A percentile compares a stretch with the other conserved stretches of the same genome.
Evolutionary conservation across 2,888 invertebrate species (phyloP).

Genomic region (Cyclophora punctaria): DNA sequence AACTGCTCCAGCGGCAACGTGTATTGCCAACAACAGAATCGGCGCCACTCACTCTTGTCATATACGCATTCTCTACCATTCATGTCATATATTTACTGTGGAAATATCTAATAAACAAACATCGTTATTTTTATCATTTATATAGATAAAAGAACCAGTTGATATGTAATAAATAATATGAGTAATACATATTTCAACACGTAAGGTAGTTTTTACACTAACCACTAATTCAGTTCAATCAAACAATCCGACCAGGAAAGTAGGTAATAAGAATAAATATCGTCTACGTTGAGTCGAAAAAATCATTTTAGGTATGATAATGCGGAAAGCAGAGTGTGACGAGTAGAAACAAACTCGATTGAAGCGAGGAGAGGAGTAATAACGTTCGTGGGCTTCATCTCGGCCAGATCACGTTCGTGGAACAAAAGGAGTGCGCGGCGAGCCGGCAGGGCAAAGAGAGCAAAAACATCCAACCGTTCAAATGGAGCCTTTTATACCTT

Average conservation of each 20-base stretch:
- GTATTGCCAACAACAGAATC: slow-evolving; percentile 36
- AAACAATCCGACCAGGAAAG: no score
- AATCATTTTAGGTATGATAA: slow-evolving; percentile 47
- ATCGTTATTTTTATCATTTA: no score
- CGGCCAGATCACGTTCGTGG: slow-evolving; percentile 67
- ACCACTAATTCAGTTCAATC: no score
- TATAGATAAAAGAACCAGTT: no score
- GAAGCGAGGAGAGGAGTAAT: slow-evolving; percentile 55
- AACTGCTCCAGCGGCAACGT: slow-evolving; percentile 50
- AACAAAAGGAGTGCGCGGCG: slow-evolving; percentile 63
- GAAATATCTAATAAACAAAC: no score
- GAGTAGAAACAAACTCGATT: slow-evolving; percentile 56
- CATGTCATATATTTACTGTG: no score
- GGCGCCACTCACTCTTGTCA: slow-evolving; percentile 37
- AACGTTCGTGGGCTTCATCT: slow-evolving; percentile 62
- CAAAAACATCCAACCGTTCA: slow-evolving; percentile 55
- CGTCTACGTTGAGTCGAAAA: slow-evolving; percentile 31
- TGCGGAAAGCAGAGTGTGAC: slow-evolving; percentile 49
- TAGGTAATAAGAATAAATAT: slow-evolving; percentile 18
- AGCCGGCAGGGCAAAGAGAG: slow-evolving; percentile 49
- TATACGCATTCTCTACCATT: slow-evolving; percentile 42
- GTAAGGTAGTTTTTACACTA: no score
- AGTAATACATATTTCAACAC: no score
- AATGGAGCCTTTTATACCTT: slow-evolving; percentile 66
- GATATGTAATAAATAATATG: no score